Evolutionary conservation across 2,113 vertebrate genomes (phyloP), one percentile per base, ranked within the genome.

Genomic region (Gallinago undulata): DNA sequence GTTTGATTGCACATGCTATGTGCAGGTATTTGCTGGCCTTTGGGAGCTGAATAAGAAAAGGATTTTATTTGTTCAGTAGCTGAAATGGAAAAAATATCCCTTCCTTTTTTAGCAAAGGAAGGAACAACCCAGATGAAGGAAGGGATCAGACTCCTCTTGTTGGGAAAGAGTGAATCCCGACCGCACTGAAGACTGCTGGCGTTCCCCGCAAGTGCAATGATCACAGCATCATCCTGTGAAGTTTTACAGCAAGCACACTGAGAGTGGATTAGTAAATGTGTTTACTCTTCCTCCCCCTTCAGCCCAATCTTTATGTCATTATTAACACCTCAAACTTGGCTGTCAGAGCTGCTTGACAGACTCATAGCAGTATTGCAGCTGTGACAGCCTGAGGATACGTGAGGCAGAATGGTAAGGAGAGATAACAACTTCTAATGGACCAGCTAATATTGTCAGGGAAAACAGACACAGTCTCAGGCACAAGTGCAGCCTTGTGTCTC

Each of bases 351-450:
- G 30, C 56, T 90, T 85, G 35, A 33, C 19, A 19, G 53, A 73
- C 64, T 39, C 37, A 17, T 53, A 63, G 28, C 50, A 43, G 35
- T 9, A 4, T 37, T 48, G 63, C 55, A 86, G 80, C 63, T 6
- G 1, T 31, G 50, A 27, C 6, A 28, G 77, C 93, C 92, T 64
- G 59, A 78, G 76, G 84, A 63, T 72, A 63, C 4, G 2, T 0
- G 2, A 78, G 74, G 31, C 84, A 82, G 59, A 35, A 68, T 87
- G 74, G 16, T 27, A 24, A 85, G 70, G 53, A 79, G 53, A 79
- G 66, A 55, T 59, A 94, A 87, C 53, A 80, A 56, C 51, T 95
- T 94, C 60, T 75, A 67, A 91, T 67, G 25, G 74, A 81, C 56
- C 69, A 87, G 66, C 69, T 95, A 78, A 87, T 55, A n/a, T 7